Evolutionary conservation across 2,888 invertebrate genomes (phyloP).

Genomic region (Microplitis deprimator): DNA sequence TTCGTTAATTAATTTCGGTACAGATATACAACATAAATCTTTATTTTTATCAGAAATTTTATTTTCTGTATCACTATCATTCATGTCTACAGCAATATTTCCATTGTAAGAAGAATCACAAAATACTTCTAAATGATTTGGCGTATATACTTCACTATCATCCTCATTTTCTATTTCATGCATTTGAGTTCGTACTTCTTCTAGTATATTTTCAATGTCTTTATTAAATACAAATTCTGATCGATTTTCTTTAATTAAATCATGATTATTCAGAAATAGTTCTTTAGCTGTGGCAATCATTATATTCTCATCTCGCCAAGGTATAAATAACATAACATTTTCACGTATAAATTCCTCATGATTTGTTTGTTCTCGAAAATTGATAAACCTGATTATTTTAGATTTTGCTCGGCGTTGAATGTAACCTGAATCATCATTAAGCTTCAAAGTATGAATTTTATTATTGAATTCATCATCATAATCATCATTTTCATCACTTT

Average conservation of each 20-base stretch:
- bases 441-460: too few relatives aligned
- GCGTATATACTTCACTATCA: too few relatives aligned
- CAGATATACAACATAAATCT: slow-evolving; percentile 17
- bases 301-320: slow-evolving; percentile 45
- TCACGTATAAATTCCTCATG: slow-evolving; percentile 23
- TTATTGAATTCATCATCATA: too few relatives aligned
- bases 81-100: slow-evolving; percentile 15
- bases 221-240: slow-evolving; percentile 34
- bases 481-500: too few relatives aligned
- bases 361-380: too few relatives aligned
- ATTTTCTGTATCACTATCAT: slow-evolving; percentile 9
- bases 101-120: slow-evolving; percentile 25
- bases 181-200: slow-evolving; percentile 22
- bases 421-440: too few relatives aligned
- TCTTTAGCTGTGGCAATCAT: slow-evolving; percentile 42
- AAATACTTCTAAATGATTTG: too few relatives aligned
- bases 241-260: slow-evolving; percentile 34
- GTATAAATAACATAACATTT: slow-evolving; percentile 48
- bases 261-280: slow-evolving; percentile 26
- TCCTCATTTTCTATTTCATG: too few relatives aligned
- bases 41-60: slow-evolving; percentile 25
- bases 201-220: slow-evolving; percentile 27
- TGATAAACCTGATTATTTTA: too few relatives aligned
- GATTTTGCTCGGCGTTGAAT: too few relatives aligned
- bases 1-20: slow-evolving; percentile 25